A percentile compares a stretch with the other conserved stretches of the same genome.
phyloP scores from a whole-genome alignment of 1,140 invertebrate genomes.

The Zaprionus camerounensis region DNA sequence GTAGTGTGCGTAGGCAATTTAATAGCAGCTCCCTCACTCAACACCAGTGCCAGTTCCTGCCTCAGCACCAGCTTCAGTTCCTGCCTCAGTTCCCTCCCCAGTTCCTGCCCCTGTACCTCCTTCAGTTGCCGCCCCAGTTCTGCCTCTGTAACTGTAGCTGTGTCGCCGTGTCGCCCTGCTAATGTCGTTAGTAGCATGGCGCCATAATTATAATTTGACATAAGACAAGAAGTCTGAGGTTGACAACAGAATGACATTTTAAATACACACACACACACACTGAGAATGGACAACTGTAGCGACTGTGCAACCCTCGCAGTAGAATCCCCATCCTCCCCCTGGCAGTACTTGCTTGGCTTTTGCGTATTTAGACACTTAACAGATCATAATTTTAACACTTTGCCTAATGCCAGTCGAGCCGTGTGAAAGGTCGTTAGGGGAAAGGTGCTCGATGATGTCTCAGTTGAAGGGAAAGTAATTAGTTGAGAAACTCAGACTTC shows the following conservation, averaged over 20 bases:
- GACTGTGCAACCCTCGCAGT: constrained; percentile 41
- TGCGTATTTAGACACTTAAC: constrained; percentile 79
- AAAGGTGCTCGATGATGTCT: too few species aligned
- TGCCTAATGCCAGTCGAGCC: constrained; percentile 54
- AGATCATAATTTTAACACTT: constrained; percentile 82
- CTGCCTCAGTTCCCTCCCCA: not conserved
- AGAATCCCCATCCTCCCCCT: not conserved
- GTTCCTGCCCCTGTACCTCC: not conserved
- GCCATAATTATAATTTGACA: constrained; percentile 84
- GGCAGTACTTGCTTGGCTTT: constrained; percentile 12
- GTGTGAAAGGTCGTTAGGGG: not conserved
- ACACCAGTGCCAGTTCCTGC: constrained; percentile 19
- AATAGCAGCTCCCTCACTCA: constrained; percentile 35
- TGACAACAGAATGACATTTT: constrained; percentile 84
- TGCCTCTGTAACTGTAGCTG: not conserved
- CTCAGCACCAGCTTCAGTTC: not conserved
- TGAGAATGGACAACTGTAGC: constrained; percentile 23
- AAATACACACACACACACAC: constrained; percentile 59
- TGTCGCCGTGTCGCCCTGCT: constrained; percentile 40
- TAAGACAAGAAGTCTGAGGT: constrained; percentile 84
- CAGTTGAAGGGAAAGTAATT: too few species aligned
- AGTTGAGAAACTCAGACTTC: too few species aligned
- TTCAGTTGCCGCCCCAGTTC: not conserved
- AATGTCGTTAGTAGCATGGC: constrained; percentile 83
- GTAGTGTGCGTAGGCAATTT: constrained; percentile 70